Percentiles rank a stretch among this genome's conserved stretches.
These are phyloP conservation scores for Andrena dorsata DNA, from an alignment of 2,888 invertebrate species.

Conservation along the genomic window DNA sequence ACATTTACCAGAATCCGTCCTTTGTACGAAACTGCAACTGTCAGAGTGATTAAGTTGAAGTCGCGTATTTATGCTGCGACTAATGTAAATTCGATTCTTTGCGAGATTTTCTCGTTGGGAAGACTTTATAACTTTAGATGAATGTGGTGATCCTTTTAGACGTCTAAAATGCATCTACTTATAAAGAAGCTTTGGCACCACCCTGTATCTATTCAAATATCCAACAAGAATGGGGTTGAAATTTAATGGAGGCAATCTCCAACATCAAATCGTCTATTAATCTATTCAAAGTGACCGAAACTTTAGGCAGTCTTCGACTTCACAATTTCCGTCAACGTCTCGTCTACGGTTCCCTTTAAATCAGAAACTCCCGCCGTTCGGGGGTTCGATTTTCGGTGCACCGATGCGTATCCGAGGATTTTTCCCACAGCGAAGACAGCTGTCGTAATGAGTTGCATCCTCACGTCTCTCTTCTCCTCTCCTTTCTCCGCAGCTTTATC, in stretches of 20 bases:
- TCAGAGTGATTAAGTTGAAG: too few relatives aligned
- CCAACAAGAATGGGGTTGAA: background rate
- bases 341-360: conserved; percentile 34
- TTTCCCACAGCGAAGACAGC: conserved; percentile 83
- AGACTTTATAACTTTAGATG: too few relatives aligned
- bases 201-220: too few relatives aligned
- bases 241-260: background rate
- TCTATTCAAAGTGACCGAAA: background rate
- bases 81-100: too few relatives aligned
- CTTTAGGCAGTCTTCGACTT: background rate
- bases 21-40: background rate
- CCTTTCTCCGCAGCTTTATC: conserved; percentile 44
- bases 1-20: background rate
- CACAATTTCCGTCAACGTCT: background rate
- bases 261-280: background rate
- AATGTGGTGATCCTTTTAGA: too few relatives aligned
- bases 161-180: too few relatives aligned
- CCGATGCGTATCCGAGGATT: conserved; percentile 74
- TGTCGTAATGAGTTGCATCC: conserved; percentile 85
- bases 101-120: too few relatives aligned
- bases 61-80: too few relatives aligned
- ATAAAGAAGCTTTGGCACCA: too few relatives aligned
- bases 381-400: conserved; percentile 54
- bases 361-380: conserved; percentile 62
- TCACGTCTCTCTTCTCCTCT: conserved; percentile 75